These are phyloP conservation scores for Glaucopsyche alexis DNA, from an alignment of 2,888 invertebrate species.

Conservation along the genomic window DNA sequence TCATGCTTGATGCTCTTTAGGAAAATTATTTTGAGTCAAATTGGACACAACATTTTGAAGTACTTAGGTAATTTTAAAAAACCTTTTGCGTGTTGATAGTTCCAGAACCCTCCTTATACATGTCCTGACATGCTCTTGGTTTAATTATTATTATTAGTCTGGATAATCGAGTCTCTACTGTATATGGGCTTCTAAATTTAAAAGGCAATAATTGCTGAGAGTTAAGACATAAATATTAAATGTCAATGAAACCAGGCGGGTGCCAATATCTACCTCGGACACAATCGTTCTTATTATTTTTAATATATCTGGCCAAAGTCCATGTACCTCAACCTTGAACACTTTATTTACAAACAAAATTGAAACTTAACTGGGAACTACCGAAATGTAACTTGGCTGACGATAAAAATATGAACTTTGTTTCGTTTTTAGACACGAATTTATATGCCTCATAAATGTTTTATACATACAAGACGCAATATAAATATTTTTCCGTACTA, in stretches of 20 bases:
- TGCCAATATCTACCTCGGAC: background rate
- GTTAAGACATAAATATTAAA: too few species aligned
- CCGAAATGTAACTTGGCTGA: background rate
- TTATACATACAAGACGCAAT: background rate
- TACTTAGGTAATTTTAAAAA: too few species aligned
- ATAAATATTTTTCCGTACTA: background rate
- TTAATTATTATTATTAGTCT: too few species aligned
- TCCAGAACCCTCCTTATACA: too few species aligned
- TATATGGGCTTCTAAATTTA: too few species aligned
- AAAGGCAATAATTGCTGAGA: too few species aligned
- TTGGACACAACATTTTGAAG: too few species aligned
- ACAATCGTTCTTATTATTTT: background rate
- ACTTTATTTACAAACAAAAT: background rate
- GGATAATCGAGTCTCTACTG: too few species aligned
- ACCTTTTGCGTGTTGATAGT: too few species aligned
- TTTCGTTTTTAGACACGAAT: background rate
- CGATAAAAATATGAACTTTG: background rate
- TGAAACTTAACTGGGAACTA: background rate
- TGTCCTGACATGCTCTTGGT: too few species aligned
- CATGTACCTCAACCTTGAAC: background rate
- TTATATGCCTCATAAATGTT: background rate
- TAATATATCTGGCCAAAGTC: slow-evolving; percentile 5
- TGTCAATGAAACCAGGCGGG: background rate
- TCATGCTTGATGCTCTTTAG: too few species aligned
- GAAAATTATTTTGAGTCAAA: too few species aligned